A percentile compares a stretch with the other conserved stretches of the same genome.
Evolutionary conservation across 2,113 vertebrate species (phyloP).

Genomic region (Baryphthengus martii): DNA sequence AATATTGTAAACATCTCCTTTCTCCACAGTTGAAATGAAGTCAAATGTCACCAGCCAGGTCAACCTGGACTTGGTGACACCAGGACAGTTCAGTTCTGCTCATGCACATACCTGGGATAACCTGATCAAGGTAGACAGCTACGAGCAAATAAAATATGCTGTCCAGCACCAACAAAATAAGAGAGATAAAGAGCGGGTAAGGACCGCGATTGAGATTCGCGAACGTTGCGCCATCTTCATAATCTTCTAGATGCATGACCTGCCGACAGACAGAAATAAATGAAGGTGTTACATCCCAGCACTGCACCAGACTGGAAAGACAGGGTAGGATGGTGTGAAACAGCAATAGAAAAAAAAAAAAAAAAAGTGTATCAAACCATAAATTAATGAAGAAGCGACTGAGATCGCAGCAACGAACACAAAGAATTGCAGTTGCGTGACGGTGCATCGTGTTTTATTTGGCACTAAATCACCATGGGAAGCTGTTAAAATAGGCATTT

Average conservation of each 20-base stretch:
- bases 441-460: accelerated
- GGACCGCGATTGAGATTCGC: constrained; percentile 85
- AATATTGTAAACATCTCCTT: background rate
- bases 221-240: constrained; percentile 85
- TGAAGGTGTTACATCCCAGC: background rate
- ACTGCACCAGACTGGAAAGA: background rate
- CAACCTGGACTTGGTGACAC: accelerated
- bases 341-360: no score
- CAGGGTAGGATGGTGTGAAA: accelerated
- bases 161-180: constrained; percentile 84
- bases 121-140: constrained; percentile 93
- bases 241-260: constrained; percentile 95
- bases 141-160: constrained; percentile 91
- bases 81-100: background rate
- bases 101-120: constrained; percentile 85
- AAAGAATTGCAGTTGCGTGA: background rate
- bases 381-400: background rate
- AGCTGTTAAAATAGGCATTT: background rate
- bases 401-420: background rate
- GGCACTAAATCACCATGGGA: background rate
- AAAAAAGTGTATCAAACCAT: no score
- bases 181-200: constrained; percentile 85
- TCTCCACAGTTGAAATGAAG: background rate
- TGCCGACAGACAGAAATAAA: constrained; percentile 47
- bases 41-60: background rate